Base-by-base conservation (phyloP, 2,888 invertebrate genomes). In the Elmis aenea region DNA sequence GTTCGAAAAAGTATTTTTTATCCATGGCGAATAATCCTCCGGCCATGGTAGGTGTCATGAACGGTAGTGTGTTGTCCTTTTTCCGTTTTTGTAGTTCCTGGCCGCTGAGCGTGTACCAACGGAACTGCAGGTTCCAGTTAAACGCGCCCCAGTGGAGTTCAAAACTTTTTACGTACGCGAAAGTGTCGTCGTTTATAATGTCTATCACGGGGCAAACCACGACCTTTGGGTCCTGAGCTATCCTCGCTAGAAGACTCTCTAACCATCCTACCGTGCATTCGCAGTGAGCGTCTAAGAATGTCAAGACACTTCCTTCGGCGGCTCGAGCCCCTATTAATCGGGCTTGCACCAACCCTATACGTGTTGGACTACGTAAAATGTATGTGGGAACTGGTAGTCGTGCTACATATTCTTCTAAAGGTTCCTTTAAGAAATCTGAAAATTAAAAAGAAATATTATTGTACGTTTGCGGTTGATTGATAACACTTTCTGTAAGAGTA, bases 61-160 rank as follows among this genome's bases (percentile, higher is more conserved):
- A 83, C 0, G 83, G 80, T 57, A 79, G 76, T 0, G 84, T 78
- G 5, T 77, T 77, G 51, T 82, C 77, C 25, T 75, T 67, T 9
- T 75, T 71, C 48, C 82, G 70, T 39, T 77, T 73, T 44, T 74
- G 69, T 55, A 85, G 67, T 41, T 85, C 77, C 35, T 76, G 71
- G 18, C 74, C 75, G 14, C 83, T 83, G 0, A 88, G 75, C 36
- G 85, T 82, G 48, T 87, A 81, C 89, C 87, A 89, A 13, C 61
- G 67, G 57, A 86, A 99, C 62, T 95, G 95, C 9, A 99, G 72
- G 51, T 92, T 86, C 96, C 97, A 97, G 66, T 95, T 97, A 65
- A 99, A 95, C 0, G 93, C 96, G 2, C 97, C 99, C 87, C 94
- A 94, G 57, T 96, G 95, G 27, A 95, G 79, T 64, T 97, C 96